A percentile compares a stretch with the other conserved stretches of the same genome.
Evolutionary conservation across 2,113 vertebrate genomes (phyloP).

Genomic region (Perca fluviatilis): DNA sequence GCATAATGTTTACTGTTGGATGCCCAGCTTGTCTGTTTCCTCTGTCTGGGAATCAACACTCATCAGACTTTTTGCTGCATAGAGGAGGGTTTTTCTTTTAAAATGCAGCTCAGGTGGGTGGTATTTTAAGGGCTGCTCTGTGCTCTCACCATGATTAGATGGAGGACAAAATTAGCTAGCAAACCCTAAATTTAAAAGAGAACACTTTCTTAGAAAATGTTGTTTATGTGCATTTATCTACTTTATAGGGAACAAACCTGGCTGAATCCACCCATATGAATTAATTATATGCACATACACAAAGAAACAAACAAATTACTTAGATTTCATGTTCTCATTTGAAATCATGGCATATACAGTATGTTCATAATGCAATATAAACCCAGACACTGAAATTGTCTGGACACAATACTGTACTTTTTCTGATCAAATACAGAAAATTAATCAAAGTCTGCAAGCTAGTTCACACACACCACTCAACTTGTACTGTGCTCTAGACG

Average conservation of each 20-base stretch:
- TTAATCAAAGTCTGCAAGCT: slow-evolving; percentile 1
- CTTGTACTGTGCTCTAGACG: background rate
- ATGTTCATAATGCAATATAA: background rate
- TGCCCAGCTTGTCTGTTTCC: background rate
- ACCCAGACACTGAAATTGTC: background rate
- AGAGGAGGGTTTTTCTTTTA: background rate
- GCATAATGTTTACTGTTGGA: slow-evolving; percentile 8
- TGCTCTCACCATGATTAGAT: slow-evolving; percentile 8
- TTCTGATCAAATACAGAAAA: slow-evolving; percentile 18
- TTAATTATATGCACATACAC: background rate
- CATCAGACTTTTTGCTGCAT: slow-evolving; percentile 13
- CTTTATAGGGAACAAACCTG: background rate
- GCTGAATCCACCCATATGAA: background rate
- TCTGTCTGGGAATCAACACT: background rate
- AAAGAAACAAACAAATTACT: background rate
- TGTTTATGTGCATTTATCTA: background rate
- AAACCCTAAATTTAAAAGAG: background rate
- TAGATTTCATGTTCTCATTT: background rate
- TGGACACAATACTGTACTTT: background rate
- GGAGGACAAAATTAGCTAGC: background rate
- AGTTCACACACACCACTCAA: background rate
- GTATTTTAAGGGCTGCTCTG: slow-evolving; percentile 32
- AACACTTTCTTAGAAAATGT: background rate
- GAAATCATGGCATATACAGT: background rate
- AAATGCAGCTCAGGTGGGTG: slow-evolving; percentile 14